Conservation (phyloP, 2,888 invertebrate genomes). For the Lithosia quadra region DNA sequence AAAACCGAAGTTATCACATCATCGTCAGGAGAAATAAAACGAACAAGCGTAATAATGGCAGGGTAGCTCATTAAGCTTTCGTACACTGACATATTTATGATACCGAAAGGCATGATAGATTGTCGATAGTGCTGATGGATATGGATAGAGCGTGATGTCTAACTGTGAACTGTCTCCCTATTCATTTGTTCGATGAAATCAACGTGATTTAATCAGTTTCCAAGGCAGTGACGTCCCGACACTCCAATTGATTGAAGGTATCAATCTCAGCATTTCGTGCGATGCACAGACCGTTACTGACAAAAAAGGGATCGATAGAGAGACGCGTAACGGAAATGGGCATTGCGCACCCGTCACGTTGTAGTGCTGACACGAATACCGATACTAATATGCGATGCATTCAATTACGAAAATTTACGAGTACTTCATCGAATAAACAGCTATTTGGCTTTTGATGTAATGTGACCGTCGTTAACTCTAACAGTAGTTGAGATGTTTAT, state of each 20-base stretch:
- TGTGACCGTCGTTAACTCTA: constrained; percentile 35
- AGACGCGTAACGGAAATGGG: constrained; percentile 83
- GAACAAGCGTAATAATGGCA: constrained; percentile 10
- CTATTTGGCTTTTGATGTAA: constrained; percentile 44
- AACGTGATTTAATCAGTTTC: constrained; percentile 85
- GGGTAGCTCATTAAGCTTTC: constrained; percentile 34
- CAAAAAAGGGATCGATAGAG: constrained; percentile 84
- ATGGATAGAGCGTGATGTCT: constrained; percentile 76
- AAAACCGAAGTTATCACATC: constrained; percentile 20
- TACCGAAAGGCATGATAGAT: constrained; percentile 55
- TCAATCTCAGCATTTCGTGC: constrained; percentile 83
- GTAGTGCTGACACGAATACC: constrained; percentile 80
- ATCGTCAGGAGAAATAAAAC: constrained; percentile 11
- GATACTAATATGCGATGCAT: constrained; percentile 75
- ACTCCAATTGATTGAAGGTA: constrained; percentile 82
- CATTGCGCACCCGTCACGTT: constrained; percentile 78
- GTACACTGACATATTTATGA: constrained; percentile 38
- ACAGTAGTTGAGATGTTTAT: constrained; percentile 47
- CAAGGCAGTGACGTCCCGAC: constrained; percentile 76
- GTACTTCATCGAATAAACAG: constrained; percentile 45
- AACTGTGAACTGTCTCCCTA: constrained; percentile 73
- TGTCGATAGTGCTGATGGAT: constrained; percentile 65
- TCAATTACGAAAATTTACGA: constrained; percentile 67
- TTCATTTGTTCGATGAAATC: constrained; percentile 79
- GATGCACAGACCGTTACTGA: constrained; percentile 80